phyloP scores from a whole-genome alignment of 2,113 vertebrate species.

The Entelurus aequoreus region DNA sequence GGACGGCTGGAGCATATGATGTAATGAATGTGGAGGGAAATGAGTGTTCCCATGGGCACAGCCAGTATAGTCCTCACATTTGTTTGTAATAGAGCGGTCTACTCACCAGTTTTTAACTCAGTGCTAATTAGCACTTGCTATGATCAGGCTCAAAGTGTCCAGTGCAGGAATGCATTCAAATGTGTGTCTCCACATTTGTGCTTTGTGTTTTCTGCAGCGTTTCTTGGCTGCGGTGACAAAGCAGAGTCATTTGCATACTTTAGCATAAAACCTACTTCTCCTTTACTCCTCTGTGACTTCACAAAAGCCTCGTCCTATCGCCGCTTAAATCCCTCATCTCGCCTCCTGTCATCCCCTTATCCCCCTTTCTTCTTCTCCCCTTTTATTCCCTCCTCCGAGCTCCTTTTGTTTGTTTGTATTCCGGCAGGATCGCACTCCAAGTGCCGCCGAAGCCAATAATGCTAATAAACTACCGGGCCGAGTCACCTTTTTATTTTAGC shows the following conservation, averaged over 20 bases:
- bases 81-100: no score
- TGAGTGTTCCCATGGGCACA: no score
- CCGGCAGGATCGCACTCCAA: constrained; percentile 16
- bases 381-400: constrained; percentile 15
- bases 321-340: constrained; percentile 70
- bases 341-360: constrained; percentile 41
- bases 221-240: constrained; percentile 65
- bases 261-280: constrained; percentile 70
- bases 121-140: no score
- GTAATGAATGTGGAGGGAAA: no score
- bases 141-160: no score
- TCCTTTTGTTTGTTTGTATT: constrained; percentile 18
- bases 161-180: neutral
- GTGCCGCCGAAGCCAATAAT: neutral
- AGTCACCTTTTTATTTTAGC: no score
- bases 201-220: constrained; percentile 48
- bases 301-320: constrained; percentile 71
- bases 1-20: no score
- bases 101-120: no score
- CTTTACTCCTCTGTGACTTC: constrained; percentile 61
- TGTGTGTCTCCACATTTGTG: neutral
- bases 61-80: no score
- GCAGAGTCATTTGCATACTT: constrained; percentile 72
- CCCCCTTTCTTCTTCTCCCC: constrained; percentile 27
- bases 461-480: neutral